phyloP scores from a whole-genome alignment of 2,797 vertebrate genomes.

The Liparis tanakae region DNA sequence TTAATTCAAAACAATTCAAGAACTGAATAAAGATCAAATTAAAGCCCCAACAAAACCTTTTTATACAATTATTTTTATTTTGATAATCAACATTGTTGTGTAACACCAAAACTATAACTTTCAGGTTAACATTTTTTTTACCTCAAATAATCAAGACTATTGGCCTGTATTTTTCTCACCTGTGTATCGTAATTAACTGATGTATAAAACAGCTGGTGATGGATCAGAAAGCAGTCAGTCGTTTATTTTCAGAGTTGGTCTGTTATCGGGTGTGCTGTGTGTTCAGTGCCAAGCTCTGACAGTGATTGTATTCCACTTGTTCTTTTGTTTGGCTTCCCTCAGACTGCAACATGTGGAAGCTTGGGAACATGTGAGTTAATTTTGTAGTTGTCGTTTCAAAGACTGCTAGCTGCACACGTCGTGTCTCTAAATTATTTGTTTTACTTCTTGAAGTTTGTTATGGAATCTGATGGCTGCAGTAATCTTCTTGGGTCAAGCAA shows the following conservation, averaged over 20 bases:
- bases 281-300: constrained; percentile 22
- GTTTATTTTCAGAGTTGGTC: neutral
- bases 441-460: constrained; percentile 53
- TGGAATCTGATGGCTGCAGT: constrained; percentile 70
- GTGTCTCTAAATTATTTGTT: neutral
- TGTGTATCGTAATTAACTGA: constrained; percentile 36
- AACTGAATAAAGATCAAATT: too few species aligned
- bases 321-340: constrained; percentile 16
- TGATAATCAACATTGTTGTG: too few species aligned
- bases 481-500: constrained; percentile 56
- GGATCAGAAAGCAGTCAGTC: neutral
- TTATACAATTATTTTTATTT: too few species aligned
- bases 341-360: constrained; percentile 56
- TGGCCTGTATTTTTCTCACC: too few species aligned
- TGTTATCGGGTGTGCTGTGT: neutral
- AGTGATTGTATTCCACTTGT: constrained; percentile 20
- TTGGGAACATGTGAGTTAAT: constrained; percentile 61
- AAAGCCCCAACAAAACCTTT: too few species aligned
- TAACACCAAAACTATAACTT: too few species aligned
- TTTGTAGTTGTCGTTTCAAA: rapidly evolving
- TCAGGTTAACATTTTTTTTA: too few species aligned
- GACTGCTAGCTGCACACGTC: rapidly evolving
- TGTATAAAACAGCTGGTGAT: constrained; percentile 53
- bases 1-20: too few species aligned
- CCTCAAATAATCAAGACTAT: too few species aligned